A percentile compares a stretch with the other conserved stretches of the same genome.
phyloP scores from a whole-genome alignment of 2,113 vertebrate genomes.

The Sminthopsis crassicaudata region DNA sequence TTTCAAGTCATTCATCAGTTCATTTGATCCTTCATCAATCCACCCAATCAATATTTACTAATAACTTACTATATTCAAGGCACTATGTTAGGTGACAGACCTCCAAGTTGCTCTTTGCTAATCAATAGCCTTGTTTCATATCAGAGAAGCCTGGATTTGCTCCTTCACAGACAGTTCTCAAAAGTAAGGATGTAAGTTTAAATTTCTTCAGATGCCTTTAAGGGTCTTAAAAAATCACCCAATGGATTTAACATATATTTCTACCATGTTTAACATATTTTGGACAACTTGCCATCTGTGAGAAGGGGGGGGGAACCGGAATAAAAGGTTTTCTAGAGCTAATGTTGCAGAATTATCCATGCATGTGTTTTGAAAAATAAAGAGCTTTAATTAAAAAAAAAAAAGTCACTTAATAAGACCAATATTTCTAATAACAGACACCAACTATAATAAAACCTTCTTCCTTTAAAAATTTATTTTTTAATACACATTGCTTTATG shows the following conservation, averaged over 20 bases:
- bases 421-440: neutral
- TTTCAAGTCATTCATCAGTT: neutral
- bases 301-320: no score
- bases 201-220: neutral
- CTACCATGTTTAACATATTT: no score
- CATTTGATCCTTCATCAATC: neutral
- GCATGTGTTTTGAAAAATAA: no score
- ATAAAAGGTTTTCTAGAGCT: no score
- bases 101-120: neutral
- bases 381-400: no score
- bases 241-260: conserved; percentile 15
- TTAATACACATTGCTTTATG: no score
- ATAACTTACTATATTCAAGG: neutral
- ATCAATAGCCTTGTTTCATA: conserved; percentile 2
- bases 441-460: neutral
- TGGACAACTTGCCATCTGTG: no score
- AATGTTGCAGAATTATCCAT: no score
- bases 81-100: neutral
- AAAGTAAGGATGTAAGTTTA: neutral
- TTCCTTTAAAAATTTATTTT: neutral
- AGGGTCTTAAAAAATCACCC: conserved; percentile 56
- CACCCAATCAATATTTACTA: neutral
- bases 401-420: conserved; percentile 35
- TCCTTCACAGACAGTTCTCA: conserved; percentile 3
- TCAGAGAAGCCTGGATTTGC: neutral